Evolutionary conservation across 2,888 invertebrate species (phyloP).

Genomic region (Tetanocera ferruginea): DNA sequence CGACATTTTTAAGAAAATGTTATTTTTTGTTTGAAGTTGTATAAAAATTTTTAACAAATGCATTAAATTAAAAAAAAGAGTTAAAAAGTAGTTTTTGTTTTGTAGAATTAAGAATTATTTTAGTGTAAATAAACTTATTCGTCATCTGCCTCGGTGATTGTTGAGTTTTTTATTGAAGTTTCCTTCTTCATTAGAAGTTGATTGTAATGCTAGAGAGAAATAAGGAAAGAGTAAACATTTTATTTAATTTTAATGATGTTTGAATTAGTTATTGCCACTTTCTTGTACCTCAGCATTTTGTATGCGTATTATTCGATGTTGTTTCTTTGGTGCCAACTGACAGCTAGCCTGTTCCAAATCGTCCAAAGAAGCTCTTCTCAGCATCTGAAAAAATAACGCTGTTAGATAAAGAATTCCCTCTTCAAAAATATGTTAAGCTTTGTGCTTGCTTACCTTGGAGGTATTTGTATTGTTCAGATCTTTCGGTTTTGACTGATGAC

Average conservation of each 20-base stretch:
- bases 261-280: too few relatives aligned
- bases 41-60: too few relatives aligned
- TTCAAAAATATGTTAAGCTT: background rate
- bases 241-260: too few relatives aligned
- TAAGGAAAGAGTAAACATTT: background rate
- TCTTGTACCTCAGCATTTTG: slow-evolving; percentile 79
- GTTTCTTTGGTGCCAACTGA: slow-evolving; percentile 83
- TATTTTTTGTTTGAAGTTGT: too few relatives aligned
- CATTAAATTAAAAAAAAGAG: too few relatives aligned
- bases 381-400: slow-evolving; percentile 70
- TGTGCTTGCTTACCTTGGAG: slow-evolving; percentile 59
- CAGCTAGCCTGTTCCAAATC: slow-evolving; percentile 87
- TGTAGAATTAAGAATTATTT: too few relatives aligned
- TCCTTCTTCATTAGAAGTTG: slow-evolving; percentile 66
- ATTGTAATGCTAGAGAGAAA: slow-evolving; percentile 60
- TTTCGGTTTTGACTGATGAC: slow-evolving; percentile 65
- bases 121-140: slow-evolving; percentile 57
- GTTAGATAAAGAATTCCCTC: background rate
- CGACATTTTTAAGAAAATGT: too few relatives aligned
- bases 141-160: slow-evolving; percentile 80
- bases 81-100: too few relatives aligned
- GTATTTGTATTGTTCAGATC: slow-evolving; percentile 64
- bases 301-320: slow-evolving; percentile 84
- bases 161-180: slow-evolving; percentile 75
- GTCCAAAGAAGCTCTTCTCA: slow-evolving; percentile 82